Percentiles rank a stretch among this genome's conserved stretches.
These are phyloP conservation scores for Pitta sordida DNA, from an alignment of 2,113 vertebrate species.

Conservation along the genomic window DNA sequence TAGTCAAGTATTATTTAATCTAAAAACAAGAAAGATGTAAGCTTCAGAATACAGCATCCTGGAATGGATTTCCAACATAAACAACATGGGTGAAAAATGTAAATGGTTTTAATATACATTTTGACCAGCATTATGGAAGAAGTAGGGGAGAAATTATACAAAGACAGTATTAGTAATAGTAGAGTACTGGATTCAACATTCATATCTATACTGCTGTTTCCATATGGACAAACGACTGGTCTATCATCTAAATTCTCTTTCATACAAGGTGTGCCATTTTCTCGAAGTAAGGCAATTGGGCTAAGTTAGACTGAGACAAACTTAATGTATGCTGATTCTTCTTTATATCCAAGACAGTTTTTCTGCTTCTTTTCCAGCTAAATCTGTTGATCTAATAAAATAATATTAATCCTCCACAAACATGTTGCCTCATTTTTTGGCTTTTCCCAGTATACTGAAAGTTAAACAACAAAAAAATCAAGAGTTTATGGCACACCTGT, in stretches of 20 bases:
- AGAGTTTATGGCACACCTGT: not conserved
- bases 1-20: not conserved
- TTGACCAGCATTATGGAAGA: not conserved
- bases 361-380: not conserved
- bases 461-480: not conserved
- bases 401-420: not conserved
- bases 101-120: not conserved
- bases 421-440: not conserved
- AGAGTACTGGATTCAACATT: not conserved
- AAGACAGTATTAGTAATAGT: not conserved
- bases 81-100: not conserved
- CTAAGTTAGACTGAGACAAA: not conserved
- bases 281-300: not conserved
- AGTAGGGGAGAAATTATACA: not conserved
- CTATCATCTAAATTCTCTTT: not conserved
- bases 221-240: not conserved
- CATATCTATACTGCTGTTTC: not conserved
- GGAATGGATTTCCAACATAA: not conserved
- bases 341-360: accelerated
- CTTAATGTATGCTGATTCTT: not conserved
- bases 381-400: not conserved
- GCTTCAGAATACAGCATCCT: not conserved
- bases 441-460: not conserved
- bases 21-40: not conserved
- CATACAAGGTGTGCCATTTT: not conserved